Percentiles rank a stretch among this genome's conserved stretches.
Conservation (phyloP, 2,113 vertebrate genomes). For the Pycnonotus jocosus region DNA sequence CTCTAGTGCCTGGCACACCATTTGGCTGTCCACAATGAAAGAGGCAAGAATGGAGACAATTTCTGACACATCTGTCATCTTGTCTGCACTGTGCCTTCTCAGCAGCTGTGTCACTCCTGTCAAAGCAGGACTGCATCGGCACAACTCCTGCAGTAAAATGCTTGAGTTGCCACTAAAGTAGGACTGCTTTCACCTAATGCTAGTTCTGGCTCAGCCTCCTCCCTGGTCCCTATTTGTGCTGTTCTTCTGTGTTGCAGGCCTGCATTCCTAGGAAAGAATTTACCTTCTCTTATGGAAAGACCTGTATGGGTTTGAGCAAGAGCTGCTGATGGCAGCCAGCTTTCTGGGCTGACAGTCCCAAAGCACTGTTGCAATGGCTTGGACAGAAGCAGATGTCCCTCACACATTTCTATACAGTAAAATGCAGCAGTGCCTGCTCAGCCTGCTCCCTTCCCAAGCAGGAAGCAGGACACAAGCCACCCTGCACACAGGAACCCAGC, state of each 20-base stretch:
- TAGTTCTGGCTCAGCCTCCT: not conserved
- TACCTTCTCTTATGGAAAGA: not conserved
- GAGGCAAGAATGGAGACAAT: not conserved
- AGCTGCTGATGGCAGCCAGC: not conserved
- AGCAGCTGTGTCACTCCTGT: not conserved
- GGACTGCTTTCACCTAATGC: not conserved
- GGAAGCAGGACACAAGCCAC: not conserved
- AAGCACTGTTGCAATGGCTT: not conserved
- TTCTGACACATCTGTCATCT: not conserved
- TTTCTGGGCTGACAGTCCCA: not conserved
- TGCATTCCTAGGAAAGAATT: not conserved
- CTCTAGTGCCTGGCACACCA: not conserved
- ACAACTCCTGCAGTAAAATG: not conserved
- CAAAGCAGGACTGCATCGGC: not conserved
- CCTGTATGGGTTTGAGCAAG: not conserved
- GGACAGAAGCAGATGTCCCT: not conserved
- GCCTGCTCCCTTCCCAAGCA: not conserved
- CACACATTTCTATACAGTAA: accelerated
- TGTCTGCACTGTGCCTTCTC: not conserved
- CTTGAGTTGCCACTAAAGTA: not conserved
- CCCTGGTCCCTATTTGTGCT: not conserved
- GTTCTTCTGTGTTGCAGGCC: not conserved
- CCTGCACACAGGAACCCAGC: not conserved
- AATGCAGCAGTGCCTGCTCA: not conserved
- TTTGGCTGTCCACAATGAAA: not conserved